Evolutionary conservation across 2,797 vertebrate genomes (phyloP), one percentile per base, ranked within the genome.

Genomic region (Meda fulgida): DNA sequence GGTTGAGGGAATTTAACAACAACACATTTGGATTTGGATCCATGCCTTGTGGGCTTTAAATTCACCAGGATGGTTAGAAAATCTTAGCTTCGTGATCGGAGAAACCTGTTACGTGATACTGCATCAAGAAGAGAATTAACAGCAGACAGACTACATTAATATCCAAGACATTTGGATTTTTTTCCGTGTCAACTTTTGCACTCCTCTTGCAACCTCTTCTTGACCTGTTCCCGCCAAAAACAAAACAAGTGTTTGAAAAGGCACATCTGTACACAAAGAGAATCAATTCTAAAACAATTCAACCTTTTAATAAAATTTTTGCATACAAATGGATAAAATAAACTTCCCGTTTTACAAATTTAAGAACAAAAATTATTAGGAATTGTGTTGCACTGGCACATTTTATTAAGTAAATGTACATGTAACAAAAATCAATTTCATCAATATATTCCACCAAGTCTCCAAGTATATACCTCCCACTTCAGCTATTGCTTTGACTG

Each of bases 1-100:
- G 83, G 63, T 43, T 84, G 75, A 78, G 21, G 83, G 48, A 78
- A 67, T 66, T 36, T n/a, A 71, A 77, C 83, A 66, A 83, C 29
- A 63, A 77, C 82, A 55, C 36, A 77, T 71, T 84, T 60, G 53
- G 75, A 78, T 78, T 78, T 79, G 83, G 76, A 84, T 36, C 19
- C 51, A 79, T 70, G 65, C 66, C 67, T 71, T 78, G 76, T 79
- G 83, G 72, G 75, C 29, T 79, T 79, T 58, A 70, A 70, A 34
- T 78, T 38, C 34, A 58, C 9, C 3, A 71, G 31, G 53, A 84
- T 70, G 36, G 48, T 58, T 70, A 60, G 75, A 70, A 70, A 70
- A 69, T 78, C 48, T 78, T 53, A 34, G 83, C 67, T 79, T 84
- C 18, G 11, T 36, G 34, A 78, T 78, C 46, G 34, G 73, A 84